phyloP scores from a whole-genome alignment of 2,888 invertebrate species.

The Alsophila aescularia region DNA sequence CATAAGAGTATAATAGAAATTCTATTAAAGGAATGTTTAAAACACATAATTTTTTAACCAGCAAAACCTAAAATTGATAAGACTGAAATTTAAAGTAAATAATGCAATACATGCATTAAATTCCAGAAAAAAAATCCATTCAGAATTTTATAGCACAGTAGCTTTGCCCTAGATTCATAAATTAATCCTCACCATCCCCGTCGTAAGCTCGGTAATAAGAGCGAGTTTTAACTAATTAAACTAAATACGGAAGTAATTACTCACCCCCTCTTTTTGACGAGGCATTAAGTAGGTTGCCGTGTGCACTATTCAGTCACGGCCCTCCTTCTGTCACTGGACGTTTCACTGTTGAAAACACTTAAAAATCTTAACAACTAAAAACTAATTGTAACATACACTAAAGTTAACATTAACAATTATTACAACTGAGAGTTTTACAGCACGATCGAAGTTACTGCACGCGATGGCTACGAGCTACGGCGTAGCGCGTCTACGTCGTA shows the following conservation, averaged over 20 bases:
- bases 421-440: constrained; percentile 14
- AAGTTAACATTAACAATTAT: constrained; percentile 21
- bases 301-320: constrained; percentile 65
- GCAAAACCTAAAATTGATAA: not conserved
- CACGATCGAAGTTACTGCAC: constrained; percentile 28
- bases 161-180: constrained; percentile 22
- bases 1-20: too few relatives aligned
- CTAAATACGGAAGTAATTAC: constrained; percentile 58
- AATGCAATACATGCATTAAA: not conserved
- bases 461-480: constrained; percentile 40
- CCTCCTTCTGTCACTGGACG: constrained; percentile 53
- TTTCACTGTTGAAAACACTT: constrained; percentile 15
- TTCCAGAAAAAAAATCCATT: not conserved
- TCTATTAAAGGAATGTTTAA: too few relatives aligned
- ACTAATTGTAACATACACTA: constrained; percentile 34
- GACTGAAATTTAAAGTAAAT: not conserved
- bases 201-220: constrained; percentile 12
- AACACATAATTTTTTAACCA: too few relatives aligned
- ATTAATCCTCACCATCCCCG: constrained; percentile 14
- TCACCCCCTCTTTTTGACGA: constrained; percentile 68
- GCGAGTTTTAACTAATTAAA: constrained; percentile 30
- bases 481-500: constrained; percentile 62
- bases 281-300: constrained; percentile 70
- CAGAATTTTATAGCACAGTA: constrained; percentile 9
- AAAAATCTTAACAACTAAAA: constrained; percentile 38